These are phyloP conservation scores for Sinhomidia bicolor DNA, from an alignment of 2,888 invertebrate genomes.

Conservation along the genomic window DNA sequence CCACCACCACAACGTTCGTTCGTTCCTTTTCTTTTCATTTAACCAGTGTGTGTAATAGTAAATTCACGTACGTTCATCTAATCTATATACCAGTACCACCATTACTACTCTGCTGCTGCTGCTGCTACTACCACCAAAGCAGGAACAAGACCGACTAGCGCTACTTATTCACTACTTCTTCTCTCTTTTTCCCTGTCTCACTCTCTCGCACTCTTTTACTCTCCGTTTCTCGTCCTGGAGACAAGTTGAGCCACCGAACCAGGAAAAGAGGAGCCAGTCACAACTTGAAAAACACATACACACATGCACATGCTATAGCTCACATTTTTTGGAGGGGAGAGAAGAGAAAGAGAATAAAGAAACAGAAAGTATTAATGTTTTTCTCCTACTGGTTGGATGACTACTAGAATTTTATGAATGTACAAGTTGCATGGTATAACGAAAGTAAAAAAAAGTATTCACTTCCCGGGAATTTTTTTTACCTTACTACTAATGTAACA, in stretches of 20 bases:
- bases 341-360: constrained; percentile 47
- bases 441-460: constrained; percentile 21
- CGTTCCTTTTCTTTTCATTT: constrained; percentile 47
- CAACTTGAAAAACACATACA: constrained; percentile 58
- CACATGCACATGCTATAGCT: constrained; percentile 47
- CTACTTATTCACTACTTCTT: constrained; percentile 34
- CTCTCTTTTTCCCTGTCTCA: not conserved
- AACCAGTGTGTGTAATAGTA: constrained; percentile 11
- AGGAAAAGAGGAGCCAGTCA: constrained; percentile 71
- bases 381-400: constrained; percentile 34
- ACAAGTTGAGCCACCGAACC: constrained; percentile 68
- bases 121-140: constrained; percentile 29
- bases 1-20: constrained; percentile 32
- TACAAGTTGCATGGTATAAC: constrained; percentile 12
- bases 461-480: constrained; percentile 44
- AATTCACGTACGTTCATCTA: constrained; percentile 25
- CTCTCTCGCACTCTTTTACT: constrained; percentile 17
- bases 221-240: constrained; percentile 56
- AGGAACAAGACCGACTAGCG: constrained; percentile 7
- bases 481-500: constrained; percentile 3
- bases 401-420: constrained; percentile 49
- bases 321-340: constrained; percentile 29
- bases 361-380: constrained; percentile 54
- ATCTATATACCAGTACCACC: constrained; percentile 9
- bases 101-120: not conserved